Conservation (phyloP, 2,113 vertebrate species). For the Puma concolor region DNA sequence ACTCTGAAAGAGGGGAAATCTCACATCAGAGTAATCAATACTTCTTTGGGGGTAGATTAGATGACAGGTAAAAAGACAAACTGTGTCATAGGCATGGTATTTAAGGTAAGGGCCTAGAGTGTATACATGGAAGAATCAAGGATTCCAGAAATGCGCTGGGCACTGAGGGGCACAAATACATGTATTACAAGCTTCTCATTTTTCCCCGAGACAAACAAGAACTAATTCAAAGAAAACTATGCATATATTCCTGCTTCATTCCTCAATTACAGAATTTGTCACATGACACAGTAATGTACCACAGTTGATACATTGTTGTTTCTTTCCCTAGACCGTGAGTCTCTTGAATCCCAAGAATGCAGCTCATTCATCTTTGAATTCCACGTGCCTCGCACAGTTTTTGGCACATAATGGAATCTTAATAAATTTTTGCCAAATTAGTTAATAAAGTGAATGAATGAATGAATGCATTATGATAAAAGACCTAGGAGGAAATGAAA, state of each 20-base stretch:
- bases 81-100: too few relatives aligned
- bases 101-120: background rate
- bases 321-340: background rate
- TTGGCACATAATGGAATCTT: background rate
- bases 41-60: background rate
- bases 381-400: background rate
- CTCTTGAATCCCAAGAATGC: background rate
- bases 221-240: background rate
- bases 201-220: background rate
- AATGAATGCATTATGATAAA: background rate
- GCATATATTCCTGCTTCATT: background rate
- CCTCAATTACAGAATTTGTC: background rate
- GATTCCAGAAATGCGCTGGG: background rate
- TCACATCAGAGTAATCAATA: background rate
- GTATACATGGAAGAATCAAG: background rate
- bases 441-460: background rate
- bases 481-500: background rate
- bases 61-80: background rate
- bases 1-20: background rate
- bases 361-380: background rate
- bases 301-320: background rate
- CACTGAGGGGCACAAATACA: background rate
- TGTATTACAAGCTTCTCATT: background rate
- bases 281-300: background rate
- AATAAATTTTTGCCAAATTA: background rate